Evolutionary conservation across 2,888 invertebrate species (phyloP).

Genomic region (Anagyrus pseudococci): DNA sequence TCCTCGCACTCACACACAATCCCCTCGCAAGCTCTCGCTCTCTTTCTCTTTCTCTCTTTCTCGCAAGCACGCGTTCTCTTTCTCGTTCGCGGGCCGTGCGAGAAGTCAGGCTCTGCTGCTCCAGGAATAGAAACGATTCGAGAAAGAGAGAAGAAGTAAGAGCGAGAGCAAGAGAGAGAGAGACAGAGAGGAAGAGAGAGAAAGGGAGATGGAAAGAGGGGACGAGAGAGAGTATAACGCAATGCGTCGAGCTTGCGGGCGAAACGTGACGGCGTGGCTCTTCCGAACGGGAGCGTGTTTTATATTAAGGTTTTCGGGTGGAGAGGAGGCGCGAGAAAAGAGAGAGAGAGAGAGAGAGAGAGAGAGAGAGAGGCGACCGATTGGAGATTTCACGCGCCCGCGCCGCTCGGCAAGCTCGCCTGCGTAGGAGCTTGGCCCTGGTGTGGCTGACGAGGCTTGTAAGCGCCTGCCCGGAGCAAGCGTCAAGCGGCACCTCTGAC

Average conservation of each 20-base stretch:
- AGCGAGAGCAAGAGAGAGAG: no score
- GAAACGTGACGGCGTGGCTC: conserved; percentile 38
- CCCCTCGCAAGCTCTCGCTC: no score
- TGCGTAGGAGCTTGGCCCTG: no score
- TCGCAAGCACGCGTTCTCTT: no score
- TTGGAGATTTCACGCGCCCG: background rate
- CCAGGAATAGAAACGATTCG: conserved; percentile 60
- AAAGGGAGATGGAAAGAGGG: background rate
- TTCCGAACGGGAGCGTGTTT: background rate
- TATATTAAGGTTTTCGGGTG: conserved; percentile 3
- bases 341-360: no score
- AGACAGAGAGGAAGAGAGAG: conserved; percentile 10
- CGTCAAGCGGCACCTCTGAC: background rate
- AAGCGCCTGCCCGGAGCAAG: background rate
- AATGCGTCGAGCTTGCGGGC: conserved; percentile 42
- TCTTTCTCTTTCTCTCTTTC: no score
- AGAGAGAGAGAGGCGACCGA: background rate
- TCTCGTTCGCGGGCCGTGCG: no score
- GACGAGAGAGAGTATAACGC: conserved; percentile 34
- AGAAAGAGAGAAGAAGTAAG: conserved; percentile 6
- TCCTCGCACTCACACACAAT: no score
- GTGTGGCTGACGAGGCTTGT: no score
- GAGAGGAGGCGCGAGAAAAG: background rate
- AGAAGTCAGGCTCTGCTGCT: conserved; percentile 42
- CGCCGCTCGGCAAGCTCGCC: background rate